These are phyloP conservation scores for Rhamnusium bicolor DNA, from an alignment of 2,888 invertebrate species.

Conservation along the genomic window DNA sequence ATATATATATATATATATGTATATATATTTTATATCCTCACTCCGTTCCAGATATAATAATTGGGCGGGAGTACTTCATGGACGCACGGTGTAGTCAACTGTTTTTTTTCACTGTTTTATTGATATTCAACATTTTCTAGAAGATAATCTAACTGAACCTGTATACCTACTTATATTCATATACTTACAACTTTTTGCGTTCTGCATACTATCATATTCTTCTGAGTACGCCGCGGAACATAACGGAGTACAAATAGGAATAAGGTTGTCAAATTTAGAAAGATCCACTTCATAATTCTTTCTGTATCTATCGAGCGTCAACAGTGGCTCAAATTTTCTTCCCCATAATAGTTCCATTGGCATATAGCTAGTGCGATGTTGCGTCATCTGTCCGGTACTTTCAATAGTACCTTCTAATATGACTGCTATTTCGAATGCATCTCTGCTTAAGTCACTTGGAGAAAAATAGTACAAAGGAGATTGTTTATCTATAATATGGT, in stretches of 20 bases:
- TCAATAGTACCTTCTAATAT: constrained; percentile 52
- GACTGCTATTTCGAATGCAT: constrained; percentile 73
- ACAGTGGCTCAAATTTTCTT: constrained; percentile 41
- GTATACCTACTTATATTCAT: no score
- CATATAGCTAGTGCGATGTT: constrained; percentile 51
- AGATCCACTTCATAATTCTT: constrained; percentile 50
- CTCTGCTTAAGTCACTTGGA: constrained; percentile 85
- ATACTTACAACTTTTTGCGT: constrained; percentile 17
- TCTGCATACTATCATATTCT: constrained; percentile 4
- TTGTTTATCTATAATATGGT: constrained; percentile 86
- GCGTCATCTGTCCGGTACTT: constrained; percentile 51
- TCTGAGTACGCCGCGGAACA: constrained; percentile 48
- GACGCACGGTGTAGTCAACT: no score
- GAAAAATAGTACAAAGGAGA: constrained; percentile 91
- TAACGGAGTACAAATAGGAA: constrained; percentile 46
- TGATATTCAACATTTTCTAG: no score
- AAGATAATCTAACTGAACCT: no score
- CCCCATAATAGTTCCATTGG: constrained; percentile 53
- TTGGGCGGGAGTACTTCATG: no score
- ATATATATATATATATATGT: no score
- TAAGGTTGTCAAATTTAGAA: constrained; percentile 48
- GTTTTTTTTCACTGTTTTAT: no score
- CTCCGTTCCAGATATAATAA: no score
- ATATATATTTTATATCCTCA: no score
- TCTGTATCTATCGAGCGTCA: constrained; percentile 40